Percentiles rank a stretch among this genome's conserved stretches.
Conservation (phyloP, 2,888 invertebrate species). For the Pachliopta kotzebuea region DNA sequence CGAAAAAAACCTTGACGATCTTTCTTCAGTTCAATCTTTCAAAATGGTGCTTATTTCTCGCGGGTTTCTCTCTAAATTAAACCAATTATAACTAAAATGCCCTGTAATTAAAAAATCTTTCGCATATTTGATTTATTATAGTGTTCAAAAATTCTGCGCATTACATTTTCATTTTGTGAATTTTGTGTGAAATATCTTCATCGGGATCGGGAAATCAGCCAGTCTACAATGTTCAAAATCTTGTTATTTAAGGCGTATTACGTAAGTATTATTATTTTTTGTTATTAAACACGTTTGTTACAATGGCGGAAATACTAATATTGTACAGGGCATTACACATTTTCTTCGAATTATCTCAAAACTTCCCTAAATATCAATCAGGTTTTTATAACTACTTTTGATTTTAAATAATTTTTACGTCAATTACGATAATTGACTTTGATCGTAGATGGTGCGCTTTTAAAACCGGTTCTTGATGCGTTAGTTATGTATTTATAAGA, state of each 20-base stretch:
- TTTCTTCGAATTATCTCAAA: neutral
- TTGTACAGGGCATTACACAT: neutral
- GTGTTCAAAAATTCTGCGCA: constrained; percentile 47
- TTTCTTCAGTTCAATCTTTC: constrained; percentile 70
- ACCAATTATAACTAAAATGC: constrained; percentile 60
- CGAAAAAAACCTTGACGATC: constrained; percentile 62
- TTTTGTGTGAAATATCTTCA: constrained; percentile 40
- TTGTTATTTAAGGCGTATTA: constrained; percentile 70
- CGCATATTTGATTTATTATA: constrained; percentile 38
- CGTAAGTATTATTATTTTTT: constrained; percentile 68
- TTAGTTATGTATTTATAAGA: neutral
- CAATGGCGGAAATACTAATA: constrained; percentile 4
- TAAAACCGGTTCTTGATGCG: constrained; percentile 21
- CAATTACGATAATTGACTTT: constrained; percentile 24
- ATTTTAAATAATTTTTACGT: constrained; percentile 18
- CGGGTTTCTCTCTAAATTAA: constrained; percentile 68
- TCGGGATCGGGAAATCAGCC: constrained; percentile 54
- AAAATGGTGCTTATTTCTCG: constrained; percentile 75
- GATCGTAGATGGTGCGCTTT: constrained; percentile 10
- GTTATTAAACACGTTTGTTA: constrained; percentile 51
- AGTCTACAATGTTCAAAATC: constrained; percentile 66
- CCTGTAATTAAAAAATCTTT: constrained; percentile 46
- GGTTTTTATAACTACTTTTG: constrained; percentile 1
- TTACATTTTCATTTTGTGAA: constrained; percentile 41
- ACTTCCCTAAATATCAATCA: neutral